Percentiles rank a stretch among this genome's conserved stretches.
Conservation (phyloP, 2,113 vertebrate genomes). For the Burhinus oedicnemus region DNA sequence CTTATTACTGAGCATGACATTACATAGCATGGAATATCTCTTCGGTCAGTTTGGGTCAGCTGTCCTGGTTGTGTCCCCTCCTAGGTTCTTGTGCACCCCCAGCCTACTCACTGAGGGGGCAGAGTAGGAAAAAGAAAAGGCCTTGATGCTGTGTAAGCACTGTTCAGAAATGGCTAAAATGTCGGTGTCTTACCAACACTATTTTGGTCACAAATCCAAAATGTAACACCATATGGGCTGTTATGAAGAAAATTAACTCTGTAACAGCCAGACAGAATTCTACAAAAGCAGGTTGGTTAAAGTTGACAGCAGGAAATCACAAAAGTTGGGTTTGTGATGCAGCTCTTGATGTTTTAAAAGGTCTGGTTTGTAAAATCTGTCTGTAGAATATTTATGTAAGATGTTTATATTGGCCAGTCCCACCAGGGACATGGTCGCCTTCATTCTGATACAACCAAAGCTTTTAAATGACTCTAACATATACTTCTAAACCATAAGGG, state of each 20-base stretch:
- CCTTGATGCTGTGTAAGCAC: neutral
- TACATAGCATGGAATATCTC: neutral
- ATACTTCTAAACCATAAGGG: neutral
- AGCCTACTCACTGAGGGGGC: neutral
- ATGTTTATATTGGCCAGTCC: neutral
- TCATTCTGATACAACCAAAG: neutral
- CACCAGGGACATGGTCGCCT: neutral
- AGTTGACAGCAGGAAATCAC: neutral
- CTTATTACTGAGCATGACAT: neutral
- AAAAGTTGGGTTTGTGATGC: neutral
- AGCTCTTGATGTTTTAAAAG: neutral
- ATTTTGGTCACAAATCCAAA: neutral
- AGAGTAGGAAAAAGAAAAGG: neutral
- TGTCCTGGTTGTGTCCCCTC: neutral
- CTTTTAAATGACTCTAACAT: neutral
- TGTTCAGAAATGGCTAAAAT: neutral
- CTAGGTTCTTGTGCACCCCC: neutral
- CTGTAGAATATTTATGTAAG: neutral
- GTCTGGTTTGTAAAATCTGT: neutral
- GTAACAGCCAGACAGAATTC: neutral
- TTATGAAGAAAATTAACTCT: neutral
- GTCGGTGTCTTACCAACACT: neutral
- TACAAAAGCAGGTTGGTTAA: neutral
- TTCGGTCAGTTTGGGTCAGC: neutral
- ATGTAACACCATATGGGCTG: rapidly evolving